Conservation (phyloP, 2,888 invertebrate species). For the Hipparchia semele region DNA sequence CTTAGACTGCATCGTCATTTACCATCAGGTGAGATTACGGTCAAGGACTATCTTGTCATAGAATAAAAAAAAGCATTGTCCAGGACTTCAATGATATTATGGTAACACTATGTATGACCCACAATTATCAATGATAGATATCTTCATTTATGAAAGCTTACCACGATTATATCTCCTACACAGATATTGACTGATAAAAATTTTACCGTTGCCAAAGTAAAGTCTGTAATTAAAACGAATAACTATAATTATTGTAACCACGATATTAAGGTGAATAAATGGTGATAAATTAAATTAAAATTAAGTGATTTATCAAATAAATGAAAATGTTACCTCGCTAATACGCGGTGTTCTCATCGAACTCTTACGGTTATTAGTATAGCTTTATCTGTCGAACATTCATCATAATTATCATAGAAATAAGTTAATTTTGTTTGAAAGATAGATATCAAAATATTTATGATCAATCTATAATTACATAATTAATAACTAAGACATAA, state of each 20-base stretch:
- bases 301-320: too few relatives aligned
- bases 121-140: slow-evolving; percentile 40
- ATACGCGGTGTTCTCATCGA: too few relatives aligned
- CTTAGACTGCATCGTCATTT: too few relatives aligned
- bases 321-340: too few relatives aligned
- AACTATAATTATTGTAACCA: not conserved
- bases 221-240: slow-evolving; percentile 12
- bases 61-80: not conserved
- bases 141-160: slow-evolving; percentile 36
- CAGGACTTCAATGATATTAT: not conserved
- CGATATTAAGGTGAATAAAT: slow-evolving; percentile 2
- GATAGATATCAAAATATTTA: too few relatives aligned
- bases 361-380: too few relatives aligned
- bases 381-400: too few relatives aligned
- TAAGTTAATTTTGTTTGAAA: too few relatives aligned
- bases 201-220: slow-evolving; percentile 37
- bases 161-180: slow-evolving; percentile 26
- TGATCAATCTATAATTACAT: not conserved
- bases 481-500: not conserved
- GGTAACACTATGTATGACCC: slow-evolving; percentile 26
- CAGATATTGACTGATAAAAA: slow-evolving; percentile 22
- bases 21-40: too few relatives aligned
- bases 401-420: too few relatives aligned
- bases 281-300: not conserved
- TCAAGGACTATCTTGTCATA: too few relatives aligned